Conservation (phyloP, 2,888 invertebrate genomes). For the Drosophila emarginata region DNA sequence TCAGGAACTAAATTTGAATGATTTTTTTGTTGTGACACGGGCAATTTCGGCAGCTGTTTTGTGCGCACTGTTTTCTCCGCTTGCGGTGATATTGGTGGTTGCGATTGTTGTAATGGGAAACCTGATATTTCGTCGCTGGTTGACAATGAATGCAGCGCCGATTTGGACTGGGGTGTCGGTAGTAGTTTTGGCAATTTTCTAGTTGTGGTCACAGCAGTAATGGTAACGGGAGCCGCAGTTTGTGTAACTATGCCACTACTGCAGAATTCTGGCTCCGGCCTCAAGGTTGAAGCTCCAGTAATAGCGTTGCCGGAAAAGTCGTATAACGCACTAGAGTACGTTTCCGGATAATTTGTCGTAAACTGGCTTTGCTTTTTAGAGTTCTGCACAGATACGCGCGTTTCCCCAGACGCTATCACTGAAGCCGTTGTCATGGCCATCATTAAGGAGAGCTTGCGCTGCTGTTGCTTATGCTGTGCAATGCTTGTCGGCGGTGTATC, state of each 20-base stretch:
- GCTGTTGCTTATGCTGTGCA: conserved; percentile 57
- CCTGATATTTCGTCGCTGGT: conserved; percentile 10
- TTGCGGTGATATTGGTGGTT: conserved; percentile 10
- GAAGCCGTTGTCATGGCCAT: conserved; percentile 80
- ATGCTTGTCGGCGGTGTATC: conserved; percentile 62
- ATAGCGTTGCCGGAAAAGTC: conserved; percentile 19
- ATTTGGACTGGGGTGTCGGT: conserved; percentile 61
- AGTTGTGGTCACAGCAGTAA: conserved; percentile 35
- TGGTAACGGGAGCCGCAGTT: background rate
- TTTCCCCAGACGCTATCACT: conserved; percentile 79
- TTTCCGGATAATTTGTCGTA: conserved; percentile 10
- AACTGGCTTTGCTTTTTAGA: conserved; percentile 26
- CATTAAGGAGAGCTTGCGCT: conserved; percentile 70
- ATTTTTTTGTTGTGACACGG: conserved; percentile 38
- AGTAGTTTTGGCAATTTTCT: conserved; percentile 78
- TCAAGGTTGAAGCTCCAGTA: conserved; percentile 35
- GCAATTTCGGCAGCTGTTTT: conserved; percentile 76
- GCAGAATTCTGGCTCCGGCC: conserved; percentile 28
- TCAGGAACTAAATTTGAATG: conserved; percentile 20
- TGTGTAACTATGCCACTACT: background rate
- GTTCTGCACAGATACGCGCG: conserved; percentile 65
- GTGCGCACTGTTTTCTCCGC: conserved; percentile 42
- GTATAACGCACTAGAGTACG: background rate
- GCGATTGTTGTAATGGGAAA: conserved; percentile 15
- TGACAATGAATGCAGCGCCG: conserved; percentile 17